Evolutionary conservation across 2,888 invertebrate genomes (phyloP).

Genomic region (Aleiodes alternator): DNA sequence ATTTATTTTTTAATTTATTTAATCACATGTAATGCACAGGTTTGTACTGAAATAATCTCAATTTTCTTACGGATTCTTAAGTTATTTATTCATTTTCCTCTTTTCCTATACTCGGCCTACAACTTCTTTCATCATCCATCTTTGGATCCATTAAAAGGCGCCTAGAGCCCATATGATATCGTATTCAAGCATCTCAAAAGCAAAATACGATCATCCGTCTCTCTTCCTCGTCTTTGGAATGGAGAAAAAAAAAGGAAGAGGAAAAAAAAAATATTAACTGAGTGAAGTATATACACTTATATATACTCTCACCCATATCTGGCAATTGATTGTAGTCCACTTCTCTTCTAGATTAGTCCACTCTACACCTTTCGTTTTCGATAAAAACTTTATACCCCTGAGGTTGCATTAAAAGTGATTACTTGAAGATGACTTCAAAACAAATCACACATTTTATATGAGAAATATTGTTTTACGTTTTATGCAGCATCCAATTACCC

Average conservation of each 20-base stretch:
- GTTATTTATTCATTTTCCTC: not conserved
- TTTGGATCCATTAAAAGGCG: constrained; percentile 28
- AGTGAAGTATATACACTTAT: constrained; percentile 14
- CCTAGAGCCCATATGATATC: constrained; percentile 33
- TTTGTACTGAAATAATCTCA: constrained; percentile 14
- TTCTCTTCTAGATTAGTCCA: constrained; percentile 30
- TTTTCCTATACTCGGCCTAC: constrained; percentile 12
- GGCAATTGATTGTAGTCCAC: constrained; percentile 36
- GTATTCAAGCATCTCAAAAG: constrained; percentile 27
- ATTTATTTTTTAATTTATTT: constrained; percentile 1
- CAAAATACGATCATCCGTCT: constrained; percentile 32
- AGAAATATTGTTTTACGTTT: constrained; percentile 31
- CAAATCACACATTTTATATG: constrained; percentile 22
- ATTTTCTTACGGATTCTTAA: not conserved
- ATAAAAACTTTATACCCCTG: constrained; percentile 18
- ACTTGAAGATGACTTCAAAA: constrained; percentile 17
- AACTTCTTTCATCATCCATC: constrained; percentile 34
- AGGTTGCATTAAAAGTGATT: constrained; percentile 36
- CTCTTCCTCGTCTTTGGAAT: constrained; percentile 8
- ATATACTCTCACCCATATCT: constrained; percentile 18
- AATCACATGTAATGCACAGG: not conserved
- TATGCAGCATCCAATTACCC: constrained; percentile 32
- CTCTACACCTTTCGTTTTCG: constrained; percentile 24
- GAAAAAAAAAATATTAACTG: constrained; percentile 5
- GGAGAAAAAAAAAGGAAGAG: not conserved